Percentiles rank a stretch among this genome's conserved stretches.
These are phyloP conservation scores for Elysia crispata DNA, from an alignment of 2,888 invertebrate species.

Conservation along the genomic window DNA sequence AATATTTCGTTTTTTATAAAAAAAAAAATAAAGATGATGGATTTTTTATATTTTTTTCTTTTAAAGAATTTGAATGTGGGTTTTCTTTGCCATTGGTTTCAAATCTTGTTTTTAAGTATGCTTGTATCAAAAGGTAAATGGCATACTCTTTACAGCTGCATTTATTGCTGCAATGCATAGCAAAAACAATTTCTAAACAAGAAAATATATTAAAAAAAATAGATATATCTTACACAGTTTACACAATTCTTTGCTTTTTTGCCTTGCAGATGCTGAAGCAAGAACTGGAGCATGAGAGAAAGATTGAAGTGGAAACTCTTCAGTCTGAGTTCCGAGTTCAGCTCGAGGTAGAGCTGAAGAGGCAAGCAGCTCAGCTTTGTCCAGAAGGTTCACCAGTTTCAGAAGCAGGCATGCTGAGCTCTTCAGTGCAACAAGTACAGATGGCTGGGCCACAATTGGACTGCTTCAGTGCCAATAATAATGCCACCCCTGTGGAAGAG, in stretches of 20 bases:
- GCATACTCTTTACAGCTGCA: too few species aligned
- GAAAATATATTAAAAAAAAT: too few species aligned
- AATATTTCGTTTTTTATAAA: too few species aligned
- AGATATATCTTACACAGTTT: too few species aligned
- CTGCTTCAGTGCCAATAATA: constrained; percentile 10
- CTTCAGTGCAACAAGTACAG: background rate
- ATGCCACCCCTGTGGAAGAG: background rate
- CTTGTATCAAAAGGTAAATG: too few species aligned
- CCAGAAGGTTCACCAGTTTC: background rate
- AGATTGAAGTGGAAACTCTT: constrained; percentile 61
- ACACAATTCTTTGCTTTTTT: background rate
- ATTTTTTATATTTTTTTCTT: too few species aligned
- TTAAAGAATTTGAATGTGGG: too few species aligned
- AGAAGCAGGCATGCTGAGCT: background rate
- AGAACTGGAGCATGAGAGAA: constrained; percentile 65
- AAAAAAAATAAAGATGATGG: too few species aligned
- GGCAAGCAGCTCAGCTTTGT: constrained; percentile 62
- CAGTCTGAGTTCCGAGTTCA: constrained; percentile 68
- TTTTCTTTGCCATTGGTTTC: too few species aligned
- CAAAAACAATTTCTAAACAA: too few species aligned
- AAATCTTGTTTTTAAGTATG: too few species aligned
- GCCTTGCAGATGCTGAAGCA: constrained; percentile 53
- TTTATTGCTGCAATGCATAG: too few species aligned
- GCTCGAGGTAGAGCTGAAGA: constrained; percentile 65
- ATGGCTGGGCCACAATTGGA: background rate